Conservation (phyloP, 2,797 vertebrate species). For the Zalophus californianus region DNA sequence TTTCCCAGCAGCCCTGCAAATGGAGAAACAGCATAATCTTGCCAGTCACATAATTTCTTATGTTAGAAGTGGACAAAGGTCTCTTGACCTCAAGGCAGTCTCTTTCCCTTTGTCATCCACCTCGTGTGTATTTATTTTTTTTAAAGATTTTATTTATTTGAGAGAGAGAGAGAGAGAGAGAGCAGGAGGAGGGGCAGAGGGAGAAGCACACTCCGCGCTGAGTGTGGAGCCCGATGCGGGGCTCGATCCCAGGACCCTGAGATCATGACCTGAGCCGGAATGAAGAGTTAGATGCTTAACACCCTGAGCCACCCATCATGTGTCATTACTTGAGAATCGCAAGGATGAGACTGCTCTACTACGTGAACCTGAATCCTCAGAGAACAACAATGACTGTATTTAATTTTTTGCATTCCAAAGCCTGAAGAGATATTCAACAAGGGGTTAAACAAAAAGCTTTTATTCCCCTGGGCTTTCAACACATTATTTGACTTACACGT, state of each 20-base stretch:
- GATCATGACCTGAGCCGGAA: not conserved
- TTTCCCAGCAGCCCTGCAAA: not conserved
- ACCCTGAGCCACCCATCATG: not conserved
- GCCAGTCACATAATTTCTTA: not conserved
- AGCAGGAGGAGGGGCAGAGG: not conserved
- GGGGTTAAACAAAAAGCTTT: not conserved
- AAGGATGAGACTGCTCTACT: not conserved
- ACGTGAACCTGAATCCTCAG: not conserved
- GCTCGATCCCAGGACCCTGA: not conserved
- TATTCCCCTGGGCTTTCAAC: not conserved
- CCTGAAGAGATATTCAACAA: not conserved
- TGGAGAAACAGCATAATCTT: not conserved
- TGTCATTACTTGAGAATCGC: not conserved
- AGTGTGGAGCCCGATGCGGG: rapidly evolving
- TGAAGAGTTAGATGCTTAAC: not conserved
- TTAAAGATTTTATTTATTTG: not conserved
- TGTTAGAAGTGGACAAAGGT: not conserved
- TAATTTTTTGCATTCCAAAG: not conserved
- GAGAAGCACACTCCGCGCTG: not conserved
- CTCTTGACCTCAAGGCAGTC: not conserved
- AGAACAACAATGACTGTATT: not conserved
- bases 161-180: too few species aligned
- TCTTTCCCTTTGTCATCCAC: not conserved
- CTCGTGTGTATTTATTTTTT: not conserved
- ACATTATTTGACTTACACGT: not conserved